Percentiles rank a stretch among this genome's conserved stretches.
Evolutionary conservation across 2,888 invertebrate genomes (phyloP).

Genomic region (Galerucella calmariensis): DNA sequence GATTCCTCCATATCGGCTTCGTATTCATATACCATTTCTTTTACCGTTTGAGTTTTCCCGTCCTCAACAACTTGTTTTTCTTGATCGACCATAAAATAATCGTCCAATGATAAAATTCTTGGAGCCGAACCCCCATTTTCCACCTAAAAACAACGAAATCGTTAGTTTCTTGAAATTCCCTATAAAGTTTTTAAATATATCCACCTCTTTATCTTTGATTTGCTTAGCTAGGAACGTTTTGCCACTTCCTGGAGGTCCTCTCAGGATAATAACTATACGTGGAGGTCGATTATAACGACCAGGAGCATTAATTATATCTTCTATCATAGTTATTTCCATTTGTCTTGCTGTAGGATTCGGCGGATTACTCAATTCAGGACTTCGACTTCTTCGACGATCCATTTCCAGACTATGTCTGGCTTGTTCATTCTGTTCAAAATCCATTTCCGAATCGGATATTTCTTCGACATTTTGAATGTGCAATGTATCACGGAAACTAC

Average conservation of each 20-base stretch:
- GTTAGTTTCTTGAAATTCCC: not conserved
- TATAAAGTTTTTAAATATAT: too few species aligned
- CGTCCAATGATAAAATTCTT: slow-evolving; percentile 92
- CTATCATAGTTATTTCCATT: slow-evolving; percentile 67
- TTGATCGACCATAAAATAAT: slow-evolving; percentile 92
- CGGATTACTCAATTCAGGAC: slow-evolving; percentile 44
- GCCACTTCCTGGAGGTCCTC: slow-evolving; percentile 95
- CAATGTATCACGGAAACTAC: not conserved
- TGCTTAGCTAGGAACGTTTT: slow-evolving; percentile 91
- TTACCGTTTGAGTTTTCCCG: slow-evolving; percentile 76
- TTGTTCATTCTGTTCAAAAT: slow-evolving; percentile 42
- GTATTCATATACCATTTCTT: slow-evolving; percentile 88
- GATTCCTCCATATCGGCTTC: slow-evolving; percentile 85
- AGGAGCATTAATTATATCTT: slow-evolving; percentile 85
- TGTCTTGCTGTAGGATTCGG: slow-evolving; percentile 40
- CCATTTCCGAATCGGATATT: slow-evolving; percentile 49
- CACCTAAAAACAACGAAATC: slow-evolving; percentile 62
- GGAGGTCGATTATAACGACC: slow-evolving; percentile 83
- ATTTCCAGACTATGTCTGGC: slow-evolving; percentile 33
- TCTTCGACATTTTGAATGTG: not conserved
- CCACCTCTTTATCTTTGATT: slow-evolving; percentile 81
- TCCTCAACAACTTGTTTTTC: slow-evolving; percentile 79
- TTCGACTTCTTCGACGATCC: slow-evolving; percentile 35
- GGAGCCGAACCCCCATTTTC: slow-evolving; percentile 90
- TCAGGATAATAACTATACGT: slow-evolving; percentile 85